phyloP scores from a whole-genome alignment of 2,888 invertebrate genomes.

The Ormyrus labotus region DNA sequence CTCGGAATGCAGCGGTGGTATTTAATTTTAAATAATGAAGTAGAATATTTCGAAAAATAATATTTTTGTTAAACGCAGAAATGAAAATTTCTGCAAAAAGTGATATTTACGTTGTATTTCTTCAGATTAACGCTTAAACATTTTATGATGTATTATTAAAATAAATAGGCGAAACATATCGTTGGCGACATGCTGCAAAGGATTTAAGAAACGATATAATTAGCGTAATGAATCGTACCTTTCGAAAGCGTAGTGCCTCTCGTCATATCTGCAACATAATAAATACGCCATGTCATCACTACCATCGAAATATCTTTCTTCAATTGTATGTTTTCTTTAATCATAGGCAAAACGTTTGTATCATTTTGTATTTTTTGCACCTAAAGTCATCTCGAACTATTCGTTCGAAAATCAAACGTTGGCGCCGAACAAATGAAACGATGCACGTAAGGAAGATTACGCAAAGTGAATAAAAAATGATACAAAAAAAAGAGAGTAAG shows the following conservation, averaged over 20 bases:
- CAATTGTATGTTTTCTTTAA: too few species aligned
- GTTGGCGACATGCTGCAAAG: constrained; percentile 22
- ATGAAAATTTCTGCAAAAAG: too few species aligned
- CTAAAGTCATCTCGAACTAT: background rate
- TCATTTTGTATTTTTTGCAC: too few species aligned
- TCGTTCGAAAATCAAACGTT: constrained; percentile 6
- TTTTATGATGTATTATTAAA: background rate
- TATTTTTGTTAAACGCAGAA: too few species aligned
- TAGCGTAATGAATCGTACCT: constrained; percentile 65
- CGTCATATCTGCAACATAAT: constrained; percentile 75
- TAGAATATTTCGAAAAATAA: too few species aligned
- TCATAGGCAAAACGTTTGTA: too few species aligned
- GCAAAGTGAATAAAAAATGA: background rate
- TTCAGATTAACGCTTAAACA: background rate
- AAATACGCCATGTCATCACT: constrained; percentile 61
- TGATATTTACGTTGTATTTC: background rate
- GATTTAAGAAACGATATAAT: constrained; percentile 16
- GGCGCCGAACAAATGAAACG: background rate
- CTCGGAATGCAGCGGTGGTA: too few species aligned
- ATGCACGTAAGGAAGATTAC: background rate
- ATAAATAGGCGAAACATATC: background rate
- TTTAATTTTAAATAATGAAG: too few species aligned
- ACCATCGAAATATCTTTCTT: constrained; percentile 16
- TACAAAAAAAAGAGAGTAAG: too few species aligned
- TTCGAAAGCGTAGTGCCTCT: constrained; percentile 75